Percentiles rank a stretch among this genome's conserved stretches.
These are phyloP conservation scores for Stramonita haemastoma DNA, from an alignment of 2,888 invertebrate genomes.

Conservation along the genomic window DNA sequence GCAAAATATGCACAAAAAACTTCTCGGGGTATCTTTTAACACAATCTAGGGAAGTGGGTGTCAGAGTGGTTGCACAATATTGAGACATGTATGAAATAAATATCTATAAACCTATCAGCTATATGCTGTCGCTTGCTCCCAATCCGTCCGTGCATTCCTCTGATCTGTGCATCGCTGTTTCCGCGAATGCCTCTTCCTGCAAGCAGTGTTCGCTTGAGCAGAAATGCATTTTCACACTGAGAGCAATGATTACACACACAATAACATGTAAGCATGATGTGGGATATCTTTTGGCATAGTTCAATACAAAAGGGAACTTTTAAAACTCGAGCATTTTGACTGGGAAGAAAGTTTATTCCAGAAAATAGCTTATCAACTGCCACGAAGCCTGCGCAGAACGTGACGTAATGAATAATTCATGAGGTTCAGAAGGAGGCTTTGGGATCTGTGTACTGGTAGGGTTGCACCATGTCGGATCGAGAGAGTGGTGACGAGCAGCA, in stretches of 20 bases:
- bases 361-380: conserved; percentile 17
- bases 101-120: background rate
- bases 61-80: no score
- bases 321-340: no score
- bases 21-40: no score
- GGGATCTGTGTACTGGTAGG: conserved; percentile 70
- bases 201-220: background rate
- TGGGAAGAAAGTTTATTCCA: background rate
- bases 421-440: conserved; percentile 73
- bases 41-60: no score
- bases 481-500: conserved; percentile 78
- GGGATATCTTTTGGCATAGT: no score
- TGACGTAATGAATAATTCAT: conserved; percentile 74
- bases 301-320: no score
- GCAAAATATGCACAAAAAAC: no score
- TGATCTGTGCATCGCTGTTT: background rate
- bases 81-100: no score
- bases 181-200: background rate
- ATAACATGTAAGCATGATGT: no score
- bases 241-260: no score
- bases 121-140: background rate
- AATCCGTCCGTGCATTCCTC: background rate
- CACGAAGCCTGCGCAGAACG: conserved; percentile 41
- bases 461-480: conserved; percentile 78
- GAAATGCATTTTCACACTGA: no score